Evolutionary conservation across 2,113 vertebrate genomes (phyloP), one percentile per base, ranked within the genome.

Genomic region (Mungos mungo): DNA sequence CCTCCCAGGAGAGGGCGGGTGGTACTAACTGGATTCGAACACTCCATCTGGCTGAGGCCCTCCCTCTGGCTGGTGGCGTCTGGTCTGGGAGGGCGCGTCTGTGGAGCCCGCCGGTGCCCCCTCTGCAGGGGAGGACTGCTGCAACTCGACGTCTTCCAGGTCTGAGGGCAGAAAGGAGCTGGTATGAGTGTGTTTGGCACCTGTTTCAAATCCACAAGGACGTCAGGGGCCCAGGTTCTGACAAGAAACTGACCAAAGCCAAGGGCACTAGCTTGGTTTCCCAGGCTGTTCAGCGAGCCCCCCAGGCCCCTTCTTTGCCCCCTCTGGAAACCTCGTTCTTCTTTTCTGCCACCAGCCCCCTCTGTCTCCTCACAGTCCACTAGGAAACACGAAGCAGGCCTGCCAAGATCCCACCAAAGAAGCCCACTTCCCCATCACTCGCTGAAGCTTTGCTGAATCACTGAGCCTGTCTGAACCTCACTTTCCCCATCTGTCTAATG

Each of bases 1-100:
- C 7, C 5, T 7, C 52, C 25, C 74, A 14, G 31, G 27, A 4
- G 14, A 45, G 50, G 3, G 10, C 18, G 93, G 23, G 52, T 41
- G 52, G 1, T 74, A 97, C 98, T 97, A 1, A 98, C 98, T 96
- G 2, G 96, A 89, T 84, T 97, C 88, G 23, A 9, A 10, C 0
- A 41, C 63, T 89, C 29, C 79, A 0, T 88, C 95, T 0, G 0
- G 60, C 45, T 14, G 77, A 29, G 47, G 45, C 8, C 31, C 68
- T 12, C 6, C 77, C 13, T 95, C 96, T 0, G 52, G 47, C 0
- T 45, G 66, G 52, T 52, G 86, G 35, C 86, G 65, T 65, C 82
- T 31, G 60, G 65, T 25, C 57, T 25, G 60, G 38, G 63, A 57
- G 16, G 76, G 3, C 1, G 0, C 41, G 52, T 96, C 97, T 45